Conservation (phyloP, 2,113 vertebrate species). For the Hyaena hyaena region DNA sequence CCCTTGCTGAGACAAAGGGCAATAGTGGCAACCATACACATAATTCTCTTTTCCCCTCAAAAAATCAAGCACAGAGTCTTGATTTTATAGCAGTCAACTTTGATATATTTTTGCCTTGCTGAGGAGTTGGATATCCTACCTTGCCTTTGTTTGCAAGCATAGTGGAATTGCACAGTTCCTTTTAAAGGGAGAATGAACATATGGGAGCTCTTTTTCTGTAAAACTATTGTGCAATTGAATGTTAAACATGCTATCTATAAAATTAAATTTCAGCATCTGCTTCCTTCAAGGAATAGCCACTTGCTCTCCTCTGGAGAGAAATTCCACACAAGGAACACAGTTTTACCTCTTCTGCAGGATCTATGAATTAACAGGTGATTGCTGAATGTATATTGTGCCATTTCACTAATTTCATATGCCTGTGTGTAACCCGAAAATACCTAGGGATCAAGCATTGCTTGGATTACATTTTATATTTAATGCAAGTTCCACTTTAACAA, state of each 20-base stretch:
- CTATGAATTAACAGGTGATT: background rate
- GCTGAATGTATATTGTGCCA: background rate
- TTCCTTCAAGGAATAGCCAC: constrained; percentile 53
- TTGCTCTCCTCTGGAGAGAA: background rate
- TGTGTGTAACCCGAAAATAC: background rate
- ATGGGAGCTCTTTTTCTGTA: constrained; percentile 1
- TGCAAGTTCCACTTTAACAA: background rate
- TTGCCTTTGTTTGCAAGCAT: background rate
- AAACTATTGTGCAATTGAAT: constrained; percentile 35
- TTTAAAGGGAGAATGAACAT: constrained; percentile 27
- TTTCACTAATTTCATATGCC: background rate
- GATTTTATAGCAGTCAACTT: constrained; percentile 46
- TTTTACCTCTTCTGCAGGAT: background rate
- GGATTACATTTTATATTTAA: constrained; percentile 1
- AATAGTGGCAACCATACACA: background rate
- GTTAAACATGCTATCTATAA: constrained; percentile 16
- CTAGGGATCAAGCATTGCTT: background rate
- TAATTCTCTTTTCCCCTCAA: background rate
- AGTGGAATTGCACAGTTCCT: background rate
- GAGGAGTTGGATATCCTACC: background rate
- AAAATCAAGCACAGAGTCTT: constrained; percentile 30
- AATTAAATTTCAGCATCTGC: constrained; percentile 55
- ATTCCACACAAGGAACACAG: background rate
- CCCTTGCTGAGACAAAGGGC: constrained; percentile 59
- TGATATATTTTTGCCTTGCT: constrained; percentile 8